phyloP scores from a whole-genome alignment of 2,113 vertebrate genomes.

The Antigone vipio region DNA sequence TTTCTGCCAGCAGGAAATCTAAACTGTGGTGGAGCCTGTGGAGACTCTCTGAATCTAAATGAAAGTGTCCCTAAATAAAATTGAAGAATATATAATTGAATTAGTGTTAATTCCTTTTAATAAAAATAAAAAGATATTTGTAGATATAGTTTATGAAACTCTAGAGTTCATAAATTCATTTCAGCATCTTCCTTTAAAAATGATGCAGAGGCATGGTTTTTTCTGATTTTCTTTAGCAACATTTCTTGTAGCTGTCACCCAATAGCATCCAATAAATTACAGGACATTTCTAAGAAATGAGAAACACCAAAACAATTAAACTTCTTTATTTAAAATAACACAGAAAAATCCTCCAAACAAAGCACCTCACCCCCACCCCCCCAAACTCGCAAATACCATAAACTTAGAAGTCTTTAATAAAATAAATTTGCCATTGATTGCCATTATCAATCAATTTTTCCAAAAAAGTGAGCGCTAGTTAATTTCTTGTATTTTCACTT shows the following conservation, averaged over 20 bases:
- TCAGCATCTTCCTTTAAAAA: not conserved
- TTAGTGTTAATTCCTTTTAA: not conserved
- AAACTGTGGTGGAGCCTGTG: not conserved
- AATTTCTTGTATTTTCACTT: not conserved
- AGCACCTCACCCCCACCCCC: not conserved
- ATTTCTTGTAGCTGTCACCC: not conserved
- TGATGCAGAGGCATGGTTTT: not conserved
- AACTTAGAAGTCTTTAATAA: not conserved
- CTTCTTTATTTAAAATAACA: not conserved
- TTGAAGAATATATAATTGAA: not conserved
- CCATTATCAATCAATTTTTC: not conserved
- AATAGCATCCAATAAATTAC: not conserved
- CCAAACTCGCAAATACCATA: not conserved
- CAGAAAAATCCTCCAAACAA: not conserved
- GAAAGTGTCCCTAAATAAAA: not conserved
- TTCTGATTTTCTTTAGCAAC: not conserved
- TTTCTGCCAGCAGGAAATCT: not conserved
- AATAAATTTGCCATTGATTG: not conserved
- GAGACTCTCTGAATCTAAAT: not conserved
- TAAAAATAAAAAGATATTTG: not conserved
- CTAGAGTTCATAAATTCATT: not conserved
- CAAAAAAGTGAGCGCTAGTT: not conserved
- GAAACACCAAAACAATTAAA: not conserved
- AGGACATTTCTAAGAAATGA: not conserved
- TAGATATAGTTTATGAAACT: not conserved